phyloP scores from a whole-genome alignment of 2,113 vertebrate genomes.

The Ploceus nigricollis region DNA sequence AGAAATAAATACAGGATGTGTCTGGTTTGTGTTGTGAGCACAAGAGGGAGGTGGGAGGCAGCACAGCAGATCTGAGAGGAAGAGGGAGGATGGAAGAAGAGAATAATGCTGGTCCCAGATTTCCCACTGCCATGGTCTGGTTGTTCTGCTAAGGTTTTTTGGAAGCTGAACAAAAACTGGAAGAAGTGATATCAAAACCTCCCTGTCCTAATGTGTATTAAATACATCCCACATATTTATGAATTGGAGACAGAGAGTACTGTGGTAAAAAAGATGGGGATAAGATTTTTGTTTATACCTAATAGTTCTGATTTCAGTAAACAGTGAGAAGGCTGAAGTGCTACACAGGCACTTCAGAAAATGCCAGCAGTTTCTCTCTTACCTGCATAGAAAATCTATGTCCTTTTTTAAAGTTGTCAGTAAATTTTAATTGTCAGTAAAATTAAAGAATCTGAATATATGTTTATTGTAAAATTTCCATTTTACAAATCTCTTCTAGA shows the following conservation, averaged over 20 bases:
- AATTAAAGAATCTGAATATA: not conserved
- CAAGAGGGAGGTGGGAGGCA: not conserved
- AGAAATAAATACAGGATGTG: not conserved
- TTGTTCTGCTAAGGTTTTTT: not conserved
- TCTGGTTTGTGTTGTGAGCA: not conserved
- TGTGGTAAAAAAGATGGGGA: not conserved
- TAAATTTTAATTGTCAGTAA: not conserved
- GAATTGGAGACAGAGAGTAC: fast-evolving
- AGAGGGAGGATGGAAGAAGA: not conserved
- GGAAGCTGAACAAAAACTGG: not conserved
- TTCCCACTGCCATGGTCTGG: not conserved
- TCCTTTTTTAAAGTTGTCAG: not conserved
- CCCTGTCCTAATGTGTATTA: not conserved
- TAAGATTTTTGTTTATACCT: not conserved
- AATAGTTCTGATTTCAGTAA: not conserved
- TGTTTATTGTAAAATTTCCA: not conserved
- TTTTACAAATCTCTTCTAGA: not conserved
- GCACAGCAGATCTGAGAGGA: not conserved
- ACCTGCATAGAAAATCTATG: not conserved
- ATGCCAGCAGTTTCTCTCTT: not conserved
- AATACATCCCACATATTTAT: not conserved
- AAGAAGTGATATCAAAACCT: not conserved
- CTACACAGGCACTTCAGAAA: not conserved
- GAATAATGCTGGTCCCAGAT: not conserved
- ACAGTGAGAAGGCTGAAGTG: not conserved